Conservation (phyloP, 2,888 invertebrate genomes). For the Diachrysia chrysitis region DNA sequence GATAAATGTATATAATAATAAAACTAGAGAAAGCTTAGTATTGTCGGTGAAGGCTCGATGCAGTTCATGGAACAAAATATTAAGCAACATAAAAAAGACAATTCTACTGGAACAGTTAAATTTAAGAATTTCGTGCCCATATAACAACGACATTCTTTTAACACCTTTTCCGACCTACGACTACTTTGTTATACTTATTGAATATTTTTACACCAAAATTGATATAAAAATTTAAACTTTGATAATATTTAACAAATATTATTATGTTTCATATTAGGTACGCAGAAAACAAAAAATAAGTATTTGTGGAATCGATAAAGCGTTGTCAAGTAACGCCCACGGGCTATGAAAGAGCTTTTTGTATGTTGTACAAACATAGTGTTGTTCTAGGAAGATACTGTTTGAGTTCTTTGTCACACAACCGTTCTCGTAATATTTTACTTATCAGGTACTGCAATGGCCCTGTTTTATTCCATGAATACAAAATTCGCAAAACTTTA, state of each 20-base stretch:
- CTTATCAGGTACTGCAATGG: conserved; percentile 61
- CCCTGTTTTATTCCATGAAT: conserved; percentile 56
- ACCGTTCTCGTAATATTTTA: conserved; percentile 50
- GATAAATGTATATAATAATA: too few relatives aligned
- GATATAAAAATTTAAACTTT: too few relatives aligned
- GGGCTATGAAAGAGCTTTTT: conserved; percentile 67
- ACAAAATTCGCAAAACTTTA: conserved; percentile 43
- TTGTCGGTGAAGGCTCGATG: too few relatives aligned
- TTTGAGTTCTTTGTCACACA: conserved; percentile 71
- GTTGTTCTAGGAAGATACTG: conserved; percentile 75
- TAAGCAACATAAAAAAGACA: too few relatives aligned
- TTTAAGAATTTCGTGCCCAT: too few relatives aligned
- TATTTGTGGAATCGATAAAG: conserved; percentile 56
- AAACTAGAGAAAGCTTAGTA: too few relatives aligned
- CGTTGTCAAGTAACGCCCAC: conserved; percentile 49
- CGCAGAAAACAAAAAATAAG: conserved; percentile 32
- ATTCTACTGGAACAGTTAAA: too few relatives aligned
- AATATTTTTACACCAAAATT: not conserved
- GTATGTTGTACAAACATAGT: conserved; percentile 69
- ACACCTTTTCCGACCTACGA: not conserved
- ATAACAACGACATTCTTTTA: not conserved
- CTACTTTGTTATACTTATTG: not conserved
- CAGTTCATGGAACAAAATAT: too few relatives aligned
- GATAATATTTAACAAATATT: not conserved
- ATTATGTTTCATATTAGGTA: conserved; percentile 15